Base-by-base conservation (phyloP, 2,113 vertebrate genomes). In the Eudyptes chrysolophus region DNA sequence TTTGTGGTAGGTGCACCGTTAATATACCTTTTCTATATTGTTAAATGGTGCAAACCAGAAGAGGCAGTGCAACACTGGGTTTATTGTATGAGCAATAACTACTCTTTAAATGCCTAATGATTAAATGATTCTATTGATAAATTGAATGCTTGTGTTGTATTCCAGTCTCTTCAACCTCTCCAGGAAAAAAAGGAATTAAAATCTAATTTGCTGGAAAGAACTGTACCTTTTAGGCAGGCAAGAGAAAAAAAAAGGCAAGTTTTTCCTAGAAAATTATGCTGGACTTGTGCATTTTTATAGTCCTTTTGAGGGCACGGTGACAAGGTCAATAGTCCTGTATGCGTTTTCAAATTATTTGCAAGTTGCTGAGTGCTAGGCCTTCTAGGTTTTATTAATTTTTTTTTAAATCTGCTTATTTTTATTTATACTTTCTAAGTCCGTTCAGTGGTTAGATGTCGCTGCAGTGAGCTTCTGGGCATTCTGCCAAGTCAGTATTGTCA, bases 401-500 rank as follows among this genome's bases (percentile, higher is more conserved):
- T 80, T 75, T 42, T 5, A 10, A 78, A 64, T 40, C n/a, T 61
- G 46, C 49, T 60, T 79, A 32, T 79, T 96, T 95, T 94, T 94
- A 76, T 81, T 85, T 93, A 48, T 92, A 40, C 57, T 84, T 94
- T 62, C 24, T 12, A 49, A 86, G 66, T 69, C 82, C 92, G 54
- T 95, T 95, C 87, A 89, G 58, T 13, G 5, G 52, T 92, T 90
- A 69, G 34, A 89, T 95, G 71, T 96, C 90, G 81, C 16, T 93
- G 82, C 82, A 94, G 57, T 72, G 75, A 95, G 79, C 58, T 65
- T 60, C 95, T 96, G 83, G 94, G 97, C 90, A 44, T 72, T 77
- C 80, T 96, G 78, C 95, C 95, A 96, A 94, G 72, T 21, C 93
- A 76, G 55, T 95, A 69, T 82, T 94, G 92, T 96, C 84, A 94